A percentile compares a stretch with the other conserved stretches of the same genome.
phyloP scores from a whole-genome alignment of 1,140 invertebrate genomes.

The Idris sp. region DNA sequence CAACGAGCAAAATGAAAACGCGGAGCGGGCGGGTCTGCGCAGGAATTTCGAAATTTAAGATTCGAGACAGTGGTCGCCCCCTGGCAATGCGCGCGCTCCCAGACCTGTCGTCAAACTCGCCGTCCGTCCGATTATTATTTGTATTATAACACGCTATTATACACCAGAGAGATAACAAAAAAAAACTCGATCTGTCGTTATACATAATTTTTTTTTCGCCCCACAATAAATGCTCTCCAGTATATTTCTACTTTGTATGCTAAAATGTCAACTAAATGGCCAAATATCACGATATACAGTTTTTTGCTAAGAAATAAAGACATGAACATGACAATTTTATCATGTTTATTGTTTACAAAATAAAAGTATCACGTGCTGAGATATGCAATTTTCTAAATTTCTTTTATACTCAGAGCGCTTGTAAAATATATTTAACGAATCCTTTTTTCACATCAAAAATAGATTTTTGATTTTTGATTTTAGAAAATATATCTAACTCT shows the following conservation, averaged over 20 bases:
- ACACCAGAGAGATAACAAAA: constrained; percentile 39
- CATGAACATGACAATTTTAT: constrained; percentile 18
- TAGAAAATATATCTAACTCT: no score
- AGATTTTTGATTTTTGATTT: no score
- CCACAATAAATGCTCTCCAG: constrained; percentile 24
- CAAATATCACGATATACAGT: constrained; percentile 34
- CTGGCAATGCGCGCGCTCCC: constrained; percentile 48
- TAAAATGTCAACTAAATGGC: constrained; percentile 33
- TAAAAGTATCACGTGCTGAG: no score
- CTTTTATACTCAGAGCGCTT: no score
- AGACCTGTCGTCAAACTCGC: constrained; percentile 55
- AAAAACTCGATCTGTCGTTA: constrained; percentile 42
- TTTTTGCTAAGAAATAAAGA: constrained; percentile 28
- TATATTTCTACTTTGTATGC: constrained; percentile 32
- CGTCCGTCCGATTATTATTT: constrained; percentile 62
- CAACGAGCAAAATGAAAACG: constrained; percentile 51
- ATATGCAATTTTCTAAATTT: no score
- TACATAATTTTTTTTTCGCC: constrained; percentile 45
- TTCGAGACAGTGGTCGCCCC: constrained; percentile 66
- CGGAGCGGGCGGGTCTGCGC: constrained; percentile 38
- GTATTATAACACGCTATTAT: constrained; percentile 63
- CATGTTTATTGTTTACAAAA: no score
- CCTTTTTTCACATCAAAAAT: no score
- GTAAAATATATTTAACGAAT: no score
- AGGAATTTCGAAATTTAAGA: constrained; percentile 71